A percentile compares a stretch with the other conserved stretches of the same genome.
These are phyloP conservation scores for Typhlichthys eigenmanni DNA, from an alignment of 2,797 vertebrate genomes.

Conservation along the genomic window DNA sequence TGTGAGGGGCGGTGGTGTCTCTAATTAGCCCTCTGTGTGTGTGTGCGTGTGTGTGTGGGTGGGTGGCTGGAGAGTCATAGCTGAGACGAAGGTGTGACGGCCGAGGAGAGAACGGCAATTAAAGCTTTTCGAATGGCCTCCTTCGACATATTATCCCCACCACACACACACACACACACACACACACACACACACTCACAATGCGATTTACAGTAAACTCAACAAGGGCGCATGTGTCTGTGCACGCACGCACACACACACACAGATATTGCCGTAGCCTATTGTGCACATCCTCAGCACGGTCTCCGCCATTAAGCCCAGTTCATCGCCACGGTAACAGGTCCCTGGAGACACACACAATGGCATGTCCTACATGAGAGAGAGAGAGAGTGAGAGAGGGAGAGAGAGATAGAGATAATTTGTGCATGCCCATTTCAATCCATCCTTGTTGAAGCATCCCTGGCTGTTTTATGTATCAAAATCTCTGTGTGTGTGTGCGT, in stretches of 20 bases:
- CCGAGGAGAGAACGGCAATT: slow-evolving; percentile 81
- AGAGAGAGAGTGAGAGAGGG: slow-evolving; percentile 23
- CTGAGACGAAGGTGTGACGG: slow-evolving; percentile 66
- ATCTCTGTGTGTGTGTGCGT: no score
- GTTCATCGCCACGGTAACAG: slow-evolving; percentile 87
- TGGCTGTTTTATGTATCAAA: neutral
- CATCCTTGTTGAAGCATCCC: slow-evolving; percentile 6
- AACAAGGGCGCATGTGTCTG: neutral
- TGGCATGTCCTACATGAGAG: slow-evolving; percentile 50
- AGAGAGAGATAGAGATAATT: slow-evolving; percentile 46
- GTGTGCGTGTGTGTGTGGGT: slow-evolving; percentile 14
- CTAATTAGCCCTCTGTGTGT: slow-evolving; percentile 85
- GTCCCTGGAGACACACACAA: slow-evolving; percentile 75
- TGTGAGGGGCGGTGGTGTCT: slow-evolving; percentile 63
- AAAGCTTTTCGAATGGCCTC: slow-evolving; percentile 83
- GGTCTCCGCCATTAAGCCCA: slow-evolving; percentile 76
- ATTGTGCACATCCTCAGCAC: slow-evolving; percentile 4
- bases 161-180: slow-evolving; percentile 10
- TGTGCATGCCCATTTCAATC: slow-evolving; percentile 43
- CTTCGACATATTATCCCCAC: slow-evolving; percentile 71
- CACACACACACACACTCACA: slow-evolving; percentile 30
- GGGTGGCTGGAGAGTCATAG: slow-evolving; percentile 57
- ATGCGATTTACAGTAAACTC: slow-evolving; percentile 1
- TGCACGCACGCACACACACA: slow-evolving; percentile 12
- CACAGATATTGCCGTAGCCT: slow-evolving; percentile 5